Conservation (phyloP, 2,888 invertebrate species). For the Aquatica leii region DNA sequence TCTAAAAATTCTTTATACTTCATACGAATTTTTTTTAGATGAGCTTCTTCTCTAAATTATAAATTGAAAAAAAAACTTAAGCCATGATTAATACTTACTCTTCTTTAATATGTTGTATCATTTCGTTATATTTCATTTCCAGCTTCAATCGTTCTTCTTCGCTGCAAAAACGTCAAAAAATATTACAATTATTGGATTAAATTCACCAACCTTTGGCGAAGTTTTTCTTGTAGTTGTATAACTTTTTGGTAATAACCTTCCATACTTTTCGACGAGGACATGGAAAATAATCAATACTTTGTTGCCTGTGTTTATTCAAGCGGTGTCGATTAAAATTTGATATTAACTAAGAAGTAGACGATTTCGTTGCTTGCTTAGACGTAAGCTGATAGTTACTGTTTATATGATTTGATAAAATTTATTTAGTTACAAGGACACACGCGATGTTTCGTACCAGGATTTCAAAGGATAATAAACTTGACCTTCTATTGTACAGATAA, state of each 20-base stretch:
- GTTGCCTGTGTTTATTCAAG: too few species aligned
- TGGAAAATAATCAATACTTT: constrained; percentile 1
- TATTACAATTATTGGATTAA: constrained; percentile 15
- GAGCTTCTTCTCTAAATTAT: constrained; percentile 53
- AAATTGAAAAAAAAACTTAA: not conserved
- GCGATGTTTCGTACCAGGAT: constrained; percentile 56
- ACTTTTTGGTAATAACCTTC: constrained; percentile 58
- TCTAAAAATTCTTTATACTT: constrained; percentile 66
- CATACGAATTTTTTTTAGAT: constrained; percentile 57
- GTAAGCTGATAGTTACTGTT: constrained; percentile 9
- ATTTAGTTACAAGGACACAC: constrained; percentile 48
- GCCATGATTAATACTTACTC: constrained; percentile 59
- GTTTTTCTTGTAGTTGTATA: constrained; percentile 57
- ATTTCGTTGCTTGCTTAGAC: constrained; percentile 8
- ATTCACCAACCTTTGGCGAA: constrained; percentile 55
- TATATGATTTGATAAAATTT: constrained; percentile 25
- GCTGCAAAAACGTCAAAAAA: constrained; percentile 53
- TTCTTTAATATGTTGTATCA: constrained; percentile 62
- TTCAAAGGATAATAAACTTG: constrained; percentile 51
- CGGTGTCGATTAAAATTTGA: not conserved
- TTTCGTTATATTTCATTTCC: constrained; percentile 65
- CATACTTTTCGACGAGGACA: constrained; percentile 43
- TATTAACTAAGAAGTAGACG: not conserved
- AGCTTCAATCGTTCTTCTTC: constrained; percentile 65
- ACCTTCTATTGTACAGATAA: constrained; percentile 45